These are phyloP conservation scores for Beris chalybata DNA, from an alignment of 2,888 invertebrate genomes.

Conservation along the genomic window DNA sequence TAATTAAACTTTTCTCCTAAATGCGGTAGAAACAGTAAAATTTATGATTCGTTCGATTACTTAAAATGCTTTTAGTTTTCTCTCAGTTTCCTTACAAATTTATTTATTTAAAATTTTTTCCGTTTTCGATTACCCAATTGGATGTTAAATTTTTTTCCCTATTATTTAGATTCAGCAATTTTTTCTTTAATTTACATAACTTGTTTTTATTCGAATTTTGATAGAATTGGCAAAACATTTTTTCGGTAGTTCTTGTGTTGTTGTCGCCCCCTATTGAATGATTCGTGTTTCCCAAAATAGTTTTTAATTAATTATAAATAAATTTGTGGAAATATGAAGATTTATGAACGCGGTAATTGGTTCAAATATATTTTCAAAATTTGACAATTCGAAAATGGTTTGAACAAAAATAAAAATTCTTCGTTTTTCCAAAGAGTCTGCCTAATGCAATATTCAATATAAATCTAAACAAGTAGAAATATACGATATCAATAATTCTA, in stretches of 20 bases:
- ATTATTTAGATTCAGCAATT: slow-evolving; percentile 24
- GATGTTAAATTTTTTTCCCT: slow-evolving; percentile 17
- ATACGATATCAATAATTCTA: too few species aligned
- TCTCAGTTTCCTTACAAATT: background rate
- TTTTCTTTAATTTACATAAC: background rate
- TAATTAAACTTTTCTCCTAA: too few species aligned
- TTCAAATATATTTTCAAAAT: too few species aligned
- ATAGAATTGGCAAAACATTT: slow-evolving; percentile 38
- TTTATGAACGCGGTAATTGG: too few species aligned
- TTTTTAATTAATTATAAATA: slow-evolving; percentile 13
- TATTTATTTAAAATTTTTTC: background rate
- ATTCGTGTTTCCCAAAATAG: slow-evolving; percentile 42
- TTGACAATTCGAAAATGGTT: too few species aligned
- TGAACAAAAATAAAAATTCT: too few species aligned
- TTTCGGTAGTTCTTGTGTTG: slow-evolving; percentile 46
- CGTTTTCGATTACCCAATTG: slow-evolving; percentile 15
- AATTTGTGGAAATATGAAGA: slow-evolving; percentile 3
- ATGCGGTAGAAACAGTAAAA: too few species aligned
- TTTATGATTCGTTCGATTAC: too few species aligned
- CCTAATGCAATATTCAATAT: too few species aligned
- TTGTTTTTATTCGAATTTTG: slow-evolving; percentile 17
- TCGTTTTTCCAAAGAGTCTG: too few species aligned
- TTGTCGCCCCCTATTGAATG: slow-evolving; percentile 46
- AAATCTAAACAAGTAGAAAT: too few species aligned
- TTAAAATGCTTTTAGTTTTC: background rate